phyloP scores from a whole-genome alignment of 2,113 vertebrate species.

The Phrynosoma blainvillii region DNA sequence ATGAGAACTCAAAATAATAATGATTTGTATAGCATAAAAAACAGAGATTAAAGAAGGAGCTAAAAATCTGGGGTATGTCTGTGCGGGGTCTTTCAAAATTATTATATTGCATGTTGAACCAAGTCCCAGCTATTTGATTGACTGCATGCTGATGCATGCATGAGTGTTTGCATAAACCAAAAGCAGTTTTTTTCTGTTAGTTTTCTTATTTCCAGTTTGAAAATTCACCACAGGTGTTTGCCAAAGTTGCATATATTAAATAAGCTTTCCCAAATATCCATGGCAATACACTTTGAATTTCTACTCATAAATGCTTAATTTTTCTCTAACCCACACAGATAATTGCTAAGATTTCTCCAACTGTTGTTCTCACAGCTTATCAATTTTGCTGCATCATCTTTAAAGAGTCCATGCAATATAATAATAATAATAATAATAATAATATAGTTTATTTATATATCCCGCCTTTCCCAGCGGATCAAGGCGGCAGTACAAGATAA shows the following conservation, averaged over 20 bases:
- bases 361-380: neutral
- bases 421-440: too few species aligned
- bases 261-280: neutral
- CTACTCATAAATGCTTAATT: neutral
- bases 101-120: neutral
- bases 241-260: conserved; percentile 27
- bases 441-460: too few species aligned
- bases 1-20: conserved; percentile 44
- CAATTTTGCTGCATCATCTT: neutral
- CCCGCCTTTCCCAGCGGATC: too few species aligned
- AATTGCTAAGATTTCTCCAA: neutral
- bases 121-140: neutral
- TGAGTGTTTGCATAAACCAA: neutral
- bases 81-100: neutral
- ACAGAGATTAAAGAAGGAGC: conserved; percentile 7
- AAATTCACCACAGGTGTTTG: neutral
- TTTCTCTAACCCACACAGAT: neutral
- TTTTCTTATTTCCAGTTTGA: neutral
- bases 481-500: too few species aligned
- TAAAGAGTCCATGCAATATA: too few species aligned
- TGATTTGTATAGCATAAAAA: conserved; percentile 35
- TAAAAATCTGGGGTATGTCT: conserved; percentile 6
- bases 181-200: neutral
- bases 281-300: conserved; percentile 22
- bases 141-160: neutral